Conservation (phyloP, 2,888 invertebrate species). For the Nebria brevicollis region DNA sequence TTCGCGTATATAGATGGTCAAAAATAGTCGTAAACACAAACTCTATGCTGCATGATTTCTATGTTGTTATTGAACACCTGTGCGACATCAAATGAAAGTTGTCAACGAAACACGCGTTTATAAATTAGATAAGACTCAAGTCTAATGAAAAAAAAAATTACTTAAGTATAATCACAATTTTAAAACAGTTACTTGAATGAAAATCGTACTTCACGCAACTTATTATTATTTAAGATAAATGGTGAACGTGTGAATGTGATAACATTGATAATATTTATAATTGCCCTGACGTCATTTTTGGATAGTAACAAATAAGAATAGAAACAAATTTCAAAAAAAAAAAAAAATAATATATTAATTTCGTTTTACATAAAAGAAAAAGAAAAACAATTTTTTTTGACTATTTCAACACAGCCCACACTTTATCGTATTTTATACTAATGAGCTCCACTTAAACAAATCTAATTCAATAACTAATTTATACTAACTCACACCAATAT, state of each 20-base stretch:
- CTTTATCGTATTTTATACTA: background rate
- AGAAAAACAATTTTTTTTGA: background rate
- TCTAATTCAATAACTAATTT: background rate
- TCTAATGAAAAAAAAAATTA: too few species aligned
- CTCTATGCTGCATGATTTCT: too few species aligned
- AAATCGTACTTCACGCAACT: too few species aligned
- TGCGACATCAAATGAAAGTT: too few species aligned
- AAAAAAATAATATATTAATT: background rate
- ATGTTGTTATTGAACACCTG: too few species aligned
- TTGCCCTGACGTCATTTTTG: background rate
- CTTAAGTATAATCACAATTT: too few species aligned
- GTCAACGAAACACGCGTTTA: too few species aligned
- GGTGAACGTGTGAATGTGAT: background rate
- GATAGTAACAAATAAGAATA: background rate
- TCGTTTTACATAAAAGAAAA: background rate
- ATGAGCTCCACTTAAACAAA: background rate
- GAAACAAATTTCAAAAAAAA: background rate
- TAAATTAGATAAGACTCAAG: too few species aligned
- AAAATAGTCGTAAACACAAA: too few species aligned
- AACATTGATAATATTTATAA: background rate
- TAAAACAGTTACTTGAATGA: too few species aligned
- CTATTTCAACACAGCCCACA: background rate
- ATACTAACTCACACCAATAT: conserved; percentile 1
- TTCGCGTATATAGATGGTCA: too few species aligned
- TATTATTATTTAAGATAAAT: too few species aligned